A percentile compares a stretch with the other conserved stretches of the same genome.
phyloP scores from a whole-genome alignment of 2,797 vertebrate genomes.

The Salmo trutta region DNA sequence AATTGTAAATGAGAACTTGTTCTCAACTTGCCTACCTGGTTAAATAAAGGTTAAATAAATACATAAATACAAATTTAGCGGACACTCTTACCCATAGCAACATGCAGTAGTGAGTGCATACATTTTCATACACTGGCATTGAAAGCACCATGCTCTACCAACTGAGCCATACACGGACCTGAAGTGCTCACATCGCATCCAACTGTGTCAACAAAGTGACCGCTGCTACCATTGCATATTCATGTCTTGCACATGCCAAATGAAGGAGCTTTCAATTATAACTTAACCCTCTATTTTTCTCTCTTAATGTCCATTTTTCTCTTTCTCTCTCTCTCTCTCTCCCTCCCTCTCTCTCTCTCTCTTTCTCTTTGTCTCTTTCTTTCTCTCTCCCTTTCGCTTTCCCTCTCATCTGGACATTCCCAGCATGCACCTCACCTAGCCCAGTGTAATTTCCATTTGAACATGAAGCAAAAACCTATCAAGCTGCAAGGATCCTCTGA shows the following conservation, averaged over 20 bases:
- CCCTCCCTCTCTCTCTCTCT: background rate
- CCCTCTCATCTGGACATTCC: background rate
- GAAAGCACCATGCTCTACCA: too few species aligned
- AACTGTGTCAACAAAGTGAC: slow-evolving; percentile 26
- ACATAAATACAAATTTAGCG: too few species aligned
- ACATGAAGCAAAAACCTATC: slow-evolving; percentile 50
- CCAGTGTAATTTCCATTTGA: slow-evolving; percentile 45
- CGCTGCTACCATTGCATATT: slow-evolving; percentile 22
- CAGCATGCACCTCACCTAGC: background rate
- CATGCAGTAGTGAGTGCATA: too few species aligned
- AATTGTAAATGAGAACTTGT: too few species aligned
- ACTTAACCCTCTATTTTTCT: background rate
- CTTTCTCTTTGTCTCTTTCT: too few species aligned
- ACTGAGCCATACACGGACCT: too few species aligned
- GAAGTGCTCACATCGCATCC: slow-evolving; percentile 14
- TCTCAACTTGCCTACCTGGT: too few species aligned
- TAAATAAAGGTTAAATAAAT: too few species aligned
- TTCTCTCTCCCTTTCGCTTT: too few species aligned
- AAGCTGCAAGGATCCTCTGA: slow-evolving; percentile 26
- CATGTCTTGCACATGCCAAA: slow-evolving; percentile 29
- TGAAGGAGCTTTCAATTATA: slow-evolving; percentile 36
- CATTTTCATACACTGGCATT: too few species aligned
- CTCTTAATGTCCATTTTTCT: background rate
- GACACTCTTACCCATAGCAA: too few species aligned
- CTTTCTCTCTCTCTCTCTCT: background rate